Base-by-base conservation (phyloP, 2,888 invertebrate genomes). In the Sinohyriopsis cumingii region DNA sequence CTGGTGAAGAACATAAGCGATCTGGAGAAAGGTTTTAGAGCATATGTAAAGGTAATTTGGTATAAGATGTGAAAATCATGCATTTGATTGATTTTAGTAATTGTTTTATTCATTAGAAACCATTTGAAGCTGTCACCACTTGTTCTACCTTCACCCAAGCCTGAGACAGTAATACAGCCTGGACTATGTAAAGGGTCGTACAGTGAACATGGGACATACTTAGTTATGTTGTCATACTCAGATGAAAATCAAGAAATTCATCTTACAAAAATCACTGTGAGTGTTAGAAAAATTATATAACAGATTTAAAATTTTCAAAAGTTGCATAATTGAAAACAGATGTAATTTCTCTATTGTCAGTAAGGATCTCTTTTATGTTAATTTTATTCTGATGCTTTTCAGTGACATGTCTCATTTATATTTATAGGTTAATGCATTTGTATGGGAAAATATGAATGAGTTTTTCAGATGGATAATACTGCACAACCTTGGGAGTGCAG, bases 131-230 rank as follows among this genome's bases (percentile, higher is more conserved):
- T 73, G 61, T 62, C 45, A 20, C 63, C 67, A 56, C 22, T 77
- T 5, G 45, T 45, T 3, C 22, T 72, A n/a, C 74, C 69, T 6
- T 18, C 9, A 3, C 33, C 66, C 20, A 45, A 57, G 24, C 53
- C 57, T 22, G 56, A 69, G 45, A 69, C 67, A 20, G 54, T 73
- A 0, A 67, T 81, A 45, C 75, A 74, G 20, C 79, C 78, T 6
- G 87, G 87, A 5, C 56, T 87, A 6, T 87, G 86, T 68, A 86
- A 86, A 66, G 86, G 86, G 3, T 81, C 81, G 5, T 87, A 87
- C 67, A 83, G 83, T 20, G 81, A 76, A 57, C 86, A 87, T 65
- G 87, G 87, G 3, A 71, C 82, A 33, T 86, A 87, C 68, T 66
- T 87, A 9, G 71, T 87, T 45, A 66, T 77, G 69, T 71, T 86